Evolutionary conservation across 2,888 invertebrate species (phyloP).

Genomic region (Entomobrya multifasciata): DNA sequence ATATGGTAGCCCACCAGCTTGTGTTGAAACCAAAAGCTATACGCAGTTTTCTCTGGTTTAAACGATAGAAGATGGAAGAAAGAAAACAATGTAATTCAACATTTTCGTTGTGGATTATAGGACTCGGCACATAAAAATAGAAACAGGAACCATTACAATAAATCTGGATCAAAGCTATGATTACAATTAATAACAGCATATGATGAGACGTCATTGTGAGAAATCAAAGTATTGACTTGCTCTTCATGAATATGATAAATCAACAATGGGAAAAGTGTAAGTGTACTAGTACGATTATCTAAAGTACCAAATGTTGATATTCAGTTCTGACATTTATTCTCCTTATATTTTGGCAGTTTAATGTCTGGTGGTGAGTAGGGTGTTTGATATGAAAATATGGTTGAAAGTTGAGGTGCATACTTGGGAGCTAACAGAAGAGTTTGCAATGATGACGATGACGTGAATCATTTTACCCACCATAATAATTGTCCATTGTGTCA

Average conservation of each 20-base stretch:
- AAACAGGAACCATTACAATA: background rate
- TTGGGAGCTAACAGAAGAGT: background rate
- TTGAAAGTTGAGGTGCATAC: background rate
- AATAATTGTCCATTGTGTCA: conserved; percentile 51
- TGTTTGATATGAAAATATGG: background rate
- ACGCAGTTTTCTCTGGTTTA: conserved; percentile 21
- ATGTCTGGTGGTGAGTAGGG: background rate
- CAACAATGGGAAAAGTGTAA: conserved; percentile 52
- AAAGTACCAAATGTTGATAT: conserved; percentile 9
- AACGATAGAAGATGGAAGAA: conserved; percentile 24
- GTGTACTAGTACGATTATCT: conserved; percentile 20
- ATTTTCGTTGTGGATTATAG: background rate
- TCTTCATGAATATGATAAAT: conserved; percentile 58
- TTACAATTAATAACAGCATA: conserved; percentile 53
- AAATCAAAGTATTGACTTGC: conserved; percentile 56
- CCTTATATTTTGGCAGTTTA: conserved; percentile 53
- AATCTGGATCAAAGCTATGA: conserved; percentile 46
- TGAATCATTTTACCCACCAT: background rate
- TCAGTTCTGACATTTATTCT: conserved; percentile 57
- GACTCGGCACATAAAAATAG: background rate
- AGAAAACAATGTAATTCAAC: background rate
- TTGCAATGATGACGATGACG: background rate
- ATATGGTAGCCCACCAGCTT: background rate
- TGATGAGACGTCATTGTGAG: conserved; percentile 61
- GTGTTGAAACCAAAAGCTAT: background rate